Evolutionary conservation across 2,888 invertebrate species (phyloP).

Genomic region (Biston betularia): DNA sequence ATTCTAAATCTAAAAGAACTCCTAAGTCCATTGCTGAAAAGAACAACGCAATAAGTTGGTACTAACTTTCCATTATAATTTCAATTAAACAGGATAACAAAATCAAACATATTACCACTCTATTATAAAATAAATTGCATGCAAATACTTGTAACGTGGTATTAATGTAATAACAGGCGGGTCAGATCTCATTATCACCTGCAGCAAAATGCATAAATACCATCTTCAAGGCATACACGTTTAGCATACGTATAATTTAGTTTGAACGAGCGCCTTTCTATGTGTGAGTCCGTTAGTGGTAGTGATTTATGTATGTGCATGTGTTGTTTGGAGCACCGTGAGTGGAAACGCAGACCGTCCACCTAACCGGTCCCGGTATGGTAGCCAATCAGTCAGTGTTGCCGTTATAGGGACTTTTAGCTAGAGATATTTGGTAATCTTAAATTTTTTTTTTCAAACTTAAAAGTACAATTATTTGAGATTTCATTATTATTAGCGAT

Average conservation of each 20-base stretch:
- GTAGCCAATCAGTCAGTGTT: conserved; percentile 53
- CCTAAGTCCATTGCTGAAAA: no score
- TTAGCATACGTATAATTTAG: conserved; percentile 41
- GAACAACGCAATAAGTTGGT: no score
- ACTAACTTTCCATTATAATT: not conserved
- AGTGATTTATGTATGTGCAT: conserved; percentile 53
- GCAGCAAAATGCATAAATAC: conserved; percentile 40
- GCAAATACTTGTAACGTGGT: conserved; percentile 17
- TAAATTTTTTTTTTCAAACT: no score
- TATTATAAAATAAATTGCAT: conserved; percentile 2
- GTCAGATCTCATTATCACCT: conserved; percentile 44
- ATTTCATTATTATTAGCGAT: no score
- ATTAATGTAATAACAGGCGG: conserved; percentile 30
- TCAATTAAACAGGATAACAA: not conserved
- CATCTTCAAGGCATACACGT: conserved; percentile 34
- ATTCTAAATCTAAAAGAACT: no score
- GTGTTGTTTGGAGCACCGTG: conserved; percentile 45
- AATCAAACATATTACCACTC: not conserved
- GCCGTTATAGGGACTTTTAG: no score
- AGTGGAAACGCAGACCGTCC: conserved; percentile 55
- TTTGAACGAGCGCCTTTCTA: conserved; percentile 30
- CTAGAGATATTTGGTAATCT: no score
- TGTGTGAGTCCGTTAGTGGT: conserved; percentile 28
- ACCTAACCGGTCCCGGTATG: conserved; percentile 70
- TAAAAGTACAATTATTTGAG: no score